A percentile compares a stretch with the other conserved stretches of the same genome.
Evolutionary conservation across 2,888 invertebrate genomes (phyloP).

Genomic region (Synergus laeviventris): DNA sequence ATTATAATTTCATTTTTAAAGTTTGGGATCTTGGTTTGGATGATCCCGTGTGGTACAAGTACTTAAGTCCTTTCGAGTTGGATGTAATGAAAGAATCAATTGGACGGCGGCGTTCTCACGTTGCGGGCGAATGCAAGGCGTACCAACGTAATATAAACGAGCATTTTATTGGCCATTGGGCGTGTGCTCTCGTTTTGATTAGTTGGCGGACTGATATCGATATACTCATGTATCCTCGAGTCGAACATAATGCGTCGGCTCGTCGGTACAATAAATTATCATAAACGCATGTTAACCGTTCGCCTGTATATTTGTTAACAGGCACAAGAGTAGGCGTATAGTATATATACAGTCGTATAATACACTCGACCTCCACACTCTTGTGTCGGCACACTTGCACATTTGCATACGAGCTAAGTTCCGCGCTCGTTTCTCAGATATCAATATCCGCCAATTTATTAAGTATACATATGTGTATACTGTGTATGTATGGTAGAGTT

Average conservation of each 20-base stretch:
- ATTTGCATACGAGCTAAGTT: constrained; percentile 42
- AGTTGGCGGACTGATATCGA: constrained; percentile 60
- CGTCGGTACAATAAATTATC: constrained; percentile 70
- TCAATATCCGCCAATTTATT: constrained; percentile 55
- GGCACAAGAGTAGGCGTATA: constrained; percentile 68
- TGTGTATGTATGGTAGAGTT: background rate
- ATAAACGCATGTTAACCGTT: constrained; percentile 68
- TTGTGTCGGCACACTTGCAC: constrained; percentile 49
- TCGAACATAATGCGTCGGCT: constrained; percentile 62
- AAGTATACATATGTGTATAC: constrained; percentile 31
- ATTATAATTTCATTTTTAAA: too few species aligned
- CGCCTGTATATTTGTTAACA: constrained; percentile 72
- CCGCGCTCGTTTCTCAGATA: constrained; percentile 52
- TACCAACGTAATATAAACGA: constrained; percentile 16
- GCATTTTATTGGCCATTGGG: constrained; percentile 36
- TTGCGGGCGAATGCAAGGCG: constrained; percentile 27
- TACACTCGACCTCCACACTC: constrained; percentile 52
- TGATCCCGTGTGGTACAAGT: too few species aligned
- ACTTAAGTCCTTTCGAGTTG: background rate
- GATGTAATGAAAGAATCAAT: background rate
- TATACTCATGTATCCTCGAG: constrained; percentile 58
- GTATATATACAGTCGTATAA: constrained; percentile 52
- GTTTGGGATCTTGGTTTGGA: too few species aligned
- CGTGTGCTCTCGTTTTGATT: constrained; percentile 56
- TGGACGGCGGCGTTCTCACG: constrained; percentile 12